Evolutionary conservation across 2,113 vertebrate species (phyloP).

Genomic region (Aythya baeri): DNA sequence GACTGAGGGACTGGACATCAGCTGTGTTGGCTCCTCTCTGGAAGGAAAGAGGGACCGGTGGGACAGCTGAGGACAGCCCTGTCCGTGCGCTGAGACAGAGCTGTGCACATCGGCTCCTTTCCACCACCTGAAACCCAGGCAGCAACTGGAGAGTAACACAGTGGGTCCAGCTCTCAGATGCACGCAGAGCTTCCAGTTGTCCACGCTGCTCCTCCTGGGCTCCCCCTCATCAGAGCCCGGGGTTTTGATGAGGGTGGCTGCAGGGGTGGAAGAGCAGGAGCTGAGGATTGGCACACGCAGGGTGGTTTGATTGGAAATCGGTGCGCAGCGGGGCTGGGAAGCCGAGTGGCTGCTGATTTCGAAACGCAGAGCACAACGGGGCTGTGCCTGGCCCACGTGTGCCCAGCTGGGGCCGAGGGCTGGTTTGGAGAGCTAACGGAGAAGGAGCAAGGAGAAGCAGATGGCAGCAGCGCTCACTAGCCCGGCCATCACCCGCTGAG

Average conservation of each 20-base stretch:
- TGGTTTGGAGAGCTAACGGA: neutral
- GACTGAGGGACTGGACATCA: neutral
- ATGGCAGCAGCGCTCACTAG: neutral
- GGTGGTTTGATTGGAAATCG: neutral
- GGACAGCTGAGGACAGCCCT: neutral
- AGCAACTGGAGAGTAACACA: neutral
- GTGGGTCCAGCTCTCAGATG: neutral
- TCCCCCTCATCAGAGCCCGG: neutral
- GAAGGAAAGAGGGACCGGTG: neutral
- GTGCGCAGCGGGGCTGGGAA: neutral
- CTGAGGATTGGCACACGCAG: neutral
- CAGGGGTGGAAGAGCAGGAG: neutral
- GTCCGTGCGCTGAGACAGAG: neutral
- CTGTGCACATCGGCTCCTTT: neutral
- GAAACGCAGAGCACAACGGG: neutral
- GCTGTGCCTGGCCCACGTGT: neutral
- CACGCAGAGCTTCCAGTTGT: neutral
- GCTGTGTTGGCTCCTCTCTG: neutral
- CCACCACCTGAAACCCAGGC: neutral
- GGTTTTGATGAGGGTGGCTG: neutral
- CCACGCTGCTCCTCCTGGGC: neutral
- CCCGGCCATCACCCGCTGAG: neutral
- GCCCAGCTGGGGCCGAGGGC: neutral
- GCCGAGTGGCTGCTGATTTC: neutral
- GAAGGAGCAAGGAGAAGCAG: neutral